A percentile compares a stretch with the other conserved stretches of the same genome.
Conservation (phyloP, 2,113 vertebrate species). For the Laticauda laticaudata region DNA sequence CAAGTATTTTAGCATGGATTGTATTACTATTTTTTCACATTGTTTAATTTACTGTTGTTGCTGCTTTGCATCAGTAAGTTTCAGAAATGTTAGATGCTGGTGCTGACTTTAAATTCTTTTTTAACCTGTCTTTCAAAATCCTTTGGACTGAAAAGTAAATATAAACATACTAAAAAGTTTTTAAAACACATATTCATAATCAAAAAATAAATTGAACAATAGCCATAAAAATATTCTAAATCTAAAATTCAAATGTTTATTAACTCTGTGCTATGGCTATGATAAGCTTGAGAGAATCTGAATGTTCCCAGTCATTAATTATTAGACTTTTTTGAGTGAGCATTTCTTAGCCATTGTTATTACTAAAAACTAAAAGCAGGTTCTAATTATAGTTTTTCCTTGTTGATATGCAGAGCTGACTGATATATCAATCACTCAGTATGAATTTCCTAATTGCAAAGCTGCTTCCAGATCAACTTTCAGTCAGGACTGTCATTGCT, state of each 20-base stretch:
- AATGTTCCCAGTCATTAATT: background rate
- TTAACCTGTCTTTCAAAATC: background rate
- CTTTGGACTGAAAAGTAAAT: background rate
- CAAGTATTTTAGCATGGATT: background rate
- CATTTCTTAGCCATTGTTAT: background rate
- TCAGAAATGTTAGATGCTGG: background rate
- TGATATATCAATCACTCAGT: background rate
- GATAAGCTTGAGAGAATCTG: background rate
- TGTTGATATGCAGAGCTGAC: background rate
- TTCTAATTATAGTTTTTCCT: background rate
- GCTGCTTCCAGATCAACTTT: conserved; percentile 1
- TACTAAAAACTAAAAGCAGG: background rate
- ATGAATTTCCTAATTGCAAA: background rate
- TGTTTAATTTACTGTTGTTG: background rate
- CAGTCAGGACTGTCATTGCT: background rate
- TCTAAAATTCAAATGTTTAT: background rate
- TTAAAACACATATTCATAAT: background rate
- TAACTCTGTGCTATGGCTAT: background rate
- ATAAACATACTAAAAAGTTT: background rate
- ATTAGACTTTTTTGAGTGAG: background rate
- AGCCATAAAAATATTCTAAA: background rate
- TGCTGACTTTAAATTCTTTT: background rate
- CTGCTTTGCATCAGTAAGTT: background rate
- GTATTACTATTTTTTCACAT: background rate
- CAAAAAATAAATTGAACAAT: background rate